Base-by-base conservation (phyloP, 2,888 invertebrate species). In the Sesamia inferens region DNA sequence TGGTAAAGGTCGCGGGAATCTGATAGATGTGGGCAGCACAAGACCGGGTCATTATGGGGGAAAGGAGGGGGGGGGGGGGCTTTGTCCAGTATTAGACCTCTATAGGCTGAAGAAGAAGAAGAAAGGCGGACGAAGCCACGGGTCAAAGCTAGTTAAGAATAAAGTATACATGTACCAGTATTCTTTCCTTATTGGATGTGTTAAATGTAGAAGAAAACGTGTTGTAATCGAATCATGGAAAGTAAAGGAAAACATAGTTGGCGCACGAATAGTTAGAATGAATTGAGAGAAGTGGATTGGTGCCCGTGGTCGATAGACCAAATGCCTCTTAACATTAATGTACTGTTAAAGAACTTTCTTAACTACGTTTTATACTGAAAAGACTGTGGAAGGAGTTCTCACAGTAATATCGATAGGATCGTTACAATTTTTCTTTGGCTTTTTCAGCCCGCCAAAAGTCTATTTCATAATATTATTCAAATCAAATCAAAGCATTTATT, bases 281-380 rank as follows among this genome's bases (percentile, higher is more conserved):
- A 82, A 86, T 85, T 75, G 82, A 74, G 73, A 65, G 74, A 75
- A 86, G 82, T 85, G 87, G 82, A 79, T 81, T 81, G 66, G 71
- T 76, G 54, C 74, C 71, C 61, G 68, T 77, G 66, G 78, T 66
- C 72, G 47, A 76, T 75, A 69, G 69, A 31, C 73, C 39, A 69
- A 74, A 68, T 55, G 68, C 68, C 71, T 55, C 68, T 80, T 66
- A 77, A 68, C 78, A 58, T 71, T 69, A 78, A 76, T 74, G 72
- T 62, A 79, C 59, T 79, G 63, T 72, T 82, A 78, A 71, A 66
- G 44, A 68, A 73, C 62, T 71, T 67, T 39, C 68, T 58, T 54
- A 54, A 31, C 19, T 51, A 54, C 39, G 10, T 57, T 39, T 22
- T 57, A 7, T 57, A 68, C 14, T 24, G 13, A 5, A 5, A 58